Conservation (phyloP, 2,888 invertebrate species). For the Colletes collaris region DNA sequence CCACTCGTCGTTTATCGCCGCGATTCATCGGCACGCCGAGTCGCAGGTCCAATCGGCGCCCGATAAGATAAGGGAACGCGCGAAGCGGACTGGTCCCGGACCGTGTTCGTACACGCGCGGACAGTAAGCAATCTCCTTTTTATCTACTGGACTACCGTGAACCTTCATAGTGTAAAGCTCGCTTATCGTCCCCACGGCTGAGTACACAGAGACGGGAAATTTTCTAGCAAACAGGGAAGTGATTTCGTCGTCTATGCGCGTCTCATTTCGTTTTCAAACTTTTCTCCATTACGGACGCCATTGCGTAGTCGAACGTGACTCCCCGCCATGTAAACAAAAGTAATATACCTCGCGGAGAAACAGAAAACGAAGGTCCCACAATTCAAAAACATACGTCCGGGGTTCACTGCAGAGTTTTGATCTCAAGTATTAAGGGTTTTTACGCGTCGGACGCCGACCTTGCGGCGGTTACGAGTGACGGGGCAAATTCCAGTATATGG, state of each 20-base stretch:
- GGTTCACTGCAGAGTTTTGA: too few relatives aligned
- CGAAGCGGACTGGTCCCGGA: constrained; percentile 32
- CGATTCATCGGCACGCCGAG: constrained; percentile 45
- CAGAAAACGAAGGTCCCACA: too few relatives aligned
- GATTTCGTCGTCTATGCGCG: not conserved
- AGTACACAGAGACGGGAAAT: constrained; percentile 15
- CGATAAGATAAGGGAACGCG: constrained; percentile 51
- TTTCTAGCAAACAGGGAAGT: constrained; percentile 5
- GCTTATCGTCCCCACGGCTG: constrained; percentile 20
- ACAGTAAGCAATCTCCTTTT: constrained; percentile 52
- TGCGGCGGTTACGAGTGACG: too few relatives aligned
- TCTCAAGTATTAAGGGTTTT: too few relatives aligned
- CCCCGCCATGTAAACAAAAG: too few relatives aligned
- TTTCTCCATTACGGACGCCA: too few relatives aligned
- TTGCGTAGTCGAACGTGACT: too few relatives aligned
- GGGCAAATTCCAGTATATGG: too few relatives aligned
- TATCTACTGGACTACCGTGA: constrained; percentile 54
- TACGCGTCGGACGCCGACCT: too few relatives aligned
- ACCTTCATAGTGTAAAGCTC: constrained; percentile 14
- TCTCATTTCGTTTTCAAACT: too few relatives aligned
- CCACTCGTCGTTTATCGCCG: constrained; percentile 35
- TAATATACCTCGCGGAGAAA: too few relatives aligned
- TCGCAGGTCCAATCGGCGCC: constrained; percentile 40
- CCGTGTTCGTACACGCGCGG: constrained; percentile 45
- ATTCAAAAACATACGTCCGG: too few relatives aligned